Percentiles rank a stretch among this genome's conserved stretches.
Conservation (phyloP, 92 coral and sea anemone species). For the Zoanthus sociatus region DNA sequence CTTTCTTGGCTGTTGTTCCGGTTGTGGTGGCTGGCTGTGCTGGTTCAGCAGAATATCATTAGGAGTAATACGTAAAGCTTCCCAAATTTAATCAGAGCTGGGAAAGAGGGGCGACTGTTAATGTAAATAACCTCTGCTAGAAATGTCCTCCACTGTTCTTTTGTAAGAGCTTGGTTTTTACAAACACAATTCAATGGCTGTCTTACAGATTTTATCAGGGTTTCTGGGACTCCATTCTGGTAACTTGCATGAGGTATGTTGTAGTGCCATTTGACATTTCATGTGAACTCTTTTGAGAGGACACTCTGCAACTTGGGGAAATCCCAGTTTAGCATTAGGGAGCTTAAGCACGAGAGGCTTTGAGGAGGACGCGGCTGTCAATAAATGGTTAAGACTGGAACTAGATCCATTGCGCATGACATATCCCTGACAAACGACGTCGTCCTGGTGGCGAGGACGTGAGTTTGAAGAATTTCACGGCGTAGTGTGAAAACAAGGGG, state of each 20-base stretch:
- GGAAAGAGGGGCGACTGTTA: constrained; percentile 74
- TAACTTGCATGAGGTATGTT: constrained; percentile 74
- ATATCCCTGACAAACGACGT: constrained; percentile 30
- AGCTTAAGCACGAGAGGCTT: constrained; percentile 41
- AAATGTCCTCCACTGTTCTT: constrained; percentile 76
- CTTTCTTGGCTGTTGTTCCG: constrained; percentile 13
- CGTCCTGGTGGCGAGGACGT: constrained; percentile 36
- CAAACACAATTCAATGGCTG: constrained; percentile 68
- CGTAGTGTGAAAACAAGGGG: constrained; percentile 44
- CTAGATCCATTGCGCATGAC: constrained; percentile 51
- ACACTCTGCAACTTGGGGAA: constrained; percentile 54
- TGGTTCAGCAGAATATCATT: constrained; percentile 53
- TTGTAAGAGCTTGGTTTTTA: constrained; percentile 68
- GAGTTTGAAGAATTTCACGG: constrained; percentile 41
- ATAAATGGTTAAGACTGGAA: constrained; percentile 47
- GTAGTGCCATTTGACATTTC: constrained; percentile 77
- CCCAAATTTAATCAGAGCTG: constrained; percentile 70
- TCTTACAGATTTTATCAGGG: constrained; percentile 73
- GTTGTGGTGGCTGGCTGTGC: constrained; percentile 56
- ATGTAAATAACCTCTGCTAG: constrained; percentile 58
- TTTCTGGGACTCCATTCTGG: constrained; percentile 72
- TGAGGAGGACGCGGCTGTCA: constrained; percentile 43
- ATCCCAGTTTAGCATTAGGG: constrained; percentile 62
- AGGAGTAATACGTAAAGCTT: constrained; percentile 58
- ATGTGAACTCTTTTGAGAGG: constrained; percentile 58